Evolutionary conservation across 1,140 invertebrate genomes (phyloP).

Genomic region (Brachionus rubens): DNA sequence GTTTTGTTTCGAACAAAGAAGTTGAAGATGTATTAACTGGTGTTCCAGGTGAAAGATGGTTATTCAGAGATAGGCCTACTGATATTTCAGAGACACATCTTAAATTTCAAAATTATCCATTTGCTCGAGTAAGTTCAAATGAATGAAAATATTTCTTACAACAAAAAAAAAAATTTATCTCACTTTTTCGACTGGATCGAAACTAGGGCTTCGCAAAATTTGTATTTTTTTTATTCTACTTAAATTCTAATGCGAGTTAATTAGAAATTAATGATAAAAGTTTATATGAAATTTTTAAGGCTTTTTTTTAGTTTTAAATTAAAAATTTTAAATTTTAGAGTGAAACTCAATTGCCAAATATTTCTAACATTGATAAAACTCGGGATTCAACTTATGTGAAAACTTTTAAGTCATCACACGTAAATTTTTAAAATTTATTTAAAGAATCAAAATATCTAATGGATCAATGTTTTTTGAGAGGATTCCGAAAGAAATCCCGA

Average conservation of each 20-base stretch:
- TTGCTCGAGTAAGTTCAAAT: neutral
- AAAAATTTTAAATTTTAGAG: neutral
- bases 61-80: conserved; percentile 13
- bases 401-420: neutral
- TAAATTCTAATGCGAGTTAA: too few relatives aligned
- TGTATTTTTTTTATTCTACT: too few relatives aligned
- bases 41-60: conserved; percentile 13
- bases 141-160: too few relatives aligned
- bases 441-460: neutral
- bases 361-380: neutral
- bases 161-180: neutral
- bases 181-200: too few relatives aligned
- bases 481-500: too few relatives aligned
- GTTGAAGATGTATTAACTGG: conserved; percentile 5
- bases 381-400: conserved; percentile 20
- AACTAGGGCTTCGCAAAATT: too few relatives aligned
- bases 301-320: neutral
- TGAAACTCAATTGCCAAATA: neutral
- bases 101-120: conserved; percentile 18
- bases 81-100: neutral
- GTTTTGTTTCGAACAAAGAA: conserved; percentile 19
- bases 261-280: too few relatives aligned
- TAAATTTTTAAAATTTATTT: neutral
- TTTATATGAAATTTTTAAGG: too few relatives aligned
- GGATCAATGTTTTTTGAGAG: too few relatives aligned